Evolutionary conservation across 2,888 invertebrate species (phyloP), one percentile per base, ranked within the genome.

Genomic region (Erynnis tages): DNA sequence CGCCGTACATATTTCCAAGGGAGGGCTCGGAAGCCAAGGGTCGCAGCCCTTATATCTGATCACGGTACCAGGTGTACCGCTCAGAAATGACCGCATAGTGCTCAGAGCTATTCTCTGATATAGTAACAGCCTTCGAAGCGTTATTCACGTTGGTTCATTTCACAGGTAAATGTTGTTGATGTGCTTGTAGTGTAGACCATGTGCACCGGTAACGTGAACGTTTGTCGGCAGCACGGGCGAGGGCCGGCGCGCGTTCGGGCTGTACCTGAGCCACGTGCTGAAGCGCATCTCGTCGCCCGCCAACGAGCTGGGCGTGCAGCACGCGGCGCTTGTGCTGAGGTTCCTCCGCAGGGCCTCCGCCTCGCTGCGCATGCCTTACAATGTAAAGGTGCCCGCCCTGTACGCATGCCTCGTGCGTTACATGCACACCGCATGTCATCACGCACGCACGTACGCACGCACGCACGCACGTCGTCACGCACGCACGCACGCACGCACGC

Each of bases 341-440:
- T 96, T 96, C 87, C 90, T 96, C 30, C 93, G 93, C 64, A 93
- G 94, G 57, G 94, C 94, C 19, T 92, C 94, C 21, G 90, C 91
- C 58, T 92, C 93, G 69, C 90, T 95, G 46, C 91, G 94, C 61
- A 93, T 94, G 61, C 95, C 96, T 1, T 86, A 87, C 65, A 76
- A 83, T 68, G 79, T 89, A 67, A 77, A 87, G 85, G 86, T 88
- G 74, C 71, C 19, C 32, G 7, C 30, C 7, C 34, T 56, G 4
- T 54, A 54, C 4, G 65, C 67, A 63, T 60, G 62, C 54, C 41
- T 21, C 5, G 21, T 21, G 3, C 4, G 4, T 5, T 4, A 4
- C 5, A 21, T 21, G 5, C 21, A 4, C 21, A 21, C 21, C 4
- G 21, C 3, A 21, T 21, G 21, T 21, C 3, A 4, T 21, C 21